phyloP scores from a whole-genome alignment of 1,140 invertebrate genomes.

The Drosophila malerkotliana region DNA sequence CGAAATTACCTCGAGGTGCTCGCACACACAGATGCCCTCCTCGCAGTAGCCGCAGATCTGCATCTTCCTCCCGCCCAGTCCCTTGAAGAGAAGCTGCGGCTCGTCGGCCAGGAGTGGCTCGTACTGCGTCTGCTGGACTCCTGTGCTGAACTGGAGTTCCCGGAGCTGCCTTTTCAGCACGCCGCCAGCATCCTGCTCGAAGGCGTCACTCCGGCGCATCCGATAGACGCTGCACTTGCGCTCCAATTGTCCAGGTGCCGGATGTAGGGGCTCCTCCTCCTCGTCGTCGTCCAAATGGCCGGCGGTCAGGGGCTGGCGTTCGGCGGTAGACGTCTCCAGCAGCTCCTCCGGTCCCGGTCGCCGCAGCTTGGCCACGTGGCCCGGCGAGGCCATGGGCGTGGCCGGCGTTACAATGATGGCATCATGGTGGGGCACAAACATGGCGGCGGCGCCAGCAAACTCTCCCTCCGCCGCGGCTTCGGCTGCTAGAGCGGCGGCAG shows the following conservation, averaged over 20 bases:
- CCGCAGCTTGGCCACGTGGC: constrained; percentile 66
- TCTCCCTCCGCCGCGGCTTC: constrained; percentile 49
- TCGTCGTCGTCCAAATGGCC: constrained; percentile 47
- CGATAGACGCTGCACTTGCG: constrained; percentile 83
- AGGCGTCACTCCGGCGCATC: constrained; percentile 75
- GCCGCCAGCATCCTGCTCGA: constrained; percentile 50
- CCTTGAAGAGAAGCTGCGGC: constrained; percentile 76
- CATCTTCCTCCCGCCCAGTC: constrained; percentile 68
- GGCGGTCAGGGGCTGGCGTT: constrained; percentile 67
- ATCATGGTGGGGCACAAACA: constrained; percentile 73
- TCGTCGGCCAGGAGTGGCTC: constrained; percentile 77
- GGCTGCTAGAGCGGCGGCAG: constrained; percentile 47
- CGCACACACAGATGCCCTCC: constrained; percentile 82
- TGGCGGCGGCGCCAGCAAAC: constrained; percentile 53
- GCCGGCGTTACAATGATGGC: constrained; percentile 83
- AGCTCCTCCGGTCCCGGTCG: constrained; percentile 57
- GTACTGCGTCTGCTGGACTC: constrained; percentile 72
- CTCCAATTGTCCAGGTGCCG: constrained; percentile 70
- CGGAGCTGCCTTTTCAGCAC: constrained; percentile 69
- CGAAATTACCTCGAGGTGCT: constrained; percentile 82
- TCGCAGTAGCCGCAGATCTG: constrained; percentile 82
- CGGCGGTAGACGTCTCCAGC: constrained; percentile 42
- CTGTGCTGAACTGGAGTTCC: constrained; percentile 69
- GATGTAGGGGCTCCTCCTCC: constrained; percentile 67
- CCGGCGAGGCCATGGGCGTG: constrained; percentile 83